Percentiles rank a stretch among this genome's conserved stretches.
phyloP scores from a whole-genome alignment of 1,140 invertebrate genomes.

The Zaprionus ghesquierei region DNA sequence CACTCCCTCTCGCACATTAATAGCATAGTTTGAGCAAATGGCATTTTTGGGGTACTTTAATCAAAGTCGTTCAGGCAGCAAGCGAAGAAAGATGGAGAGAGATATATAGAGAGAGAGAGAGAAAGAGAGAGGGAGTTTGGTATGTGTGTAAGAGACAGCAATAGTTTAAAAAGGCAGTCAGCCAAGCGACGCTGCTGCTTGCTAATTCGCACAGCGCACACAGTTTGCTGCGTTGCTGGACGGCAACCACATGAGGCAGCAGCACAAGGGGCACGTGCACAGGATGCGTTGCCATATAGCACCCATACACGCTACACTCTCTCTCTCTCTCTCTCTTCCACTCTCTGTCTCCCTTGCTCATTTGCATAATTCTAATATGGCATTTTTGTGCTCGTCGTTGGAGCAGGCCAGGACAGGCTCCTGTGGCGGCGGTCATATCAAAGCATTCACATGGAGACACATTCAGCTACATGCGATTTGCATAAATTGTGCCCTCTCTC shows the following conservation, averaged over 20 bases:
- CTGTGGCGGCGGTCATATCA: constrained; percentile 45
- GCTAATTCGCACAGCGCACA: constrained; percentile 28
- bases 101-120: background rate
- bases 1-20: background rate
- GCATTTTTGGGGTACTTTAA: constrained; percentile 39
- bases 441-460: constrained; percentile 7
- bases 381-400: constrained; percentile 54
- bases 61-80: constrained; percentile 36
- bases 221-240: constrained; percentile 12
- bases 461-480: constrained; percentile 56
- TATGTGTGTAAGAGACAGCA: background rate
- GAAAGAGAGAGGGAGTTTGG: background rate
- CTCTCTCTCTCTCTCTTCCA: background rate
- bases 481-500: constrained; percentile 52
- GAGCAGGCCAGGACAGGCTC: no score
- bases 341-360: constrained; percentile 25
- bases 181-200: background rate
- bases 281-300: constrained; percentile 15
- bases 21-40: constrained; percentile 27
- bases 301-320: background rate
- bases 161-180: background rate
- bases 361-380: constrained; percentile 81
- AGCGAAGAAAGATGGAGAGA: background rate
- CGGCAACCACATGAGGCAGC: constrained; percentile 1
- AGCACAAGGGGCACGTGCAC: constrained; percentile 10